Evolutionary conservation across 2,113 vertebrate genomes (phyloP).

Genomic region (Camelus bactrianus): DNA sequence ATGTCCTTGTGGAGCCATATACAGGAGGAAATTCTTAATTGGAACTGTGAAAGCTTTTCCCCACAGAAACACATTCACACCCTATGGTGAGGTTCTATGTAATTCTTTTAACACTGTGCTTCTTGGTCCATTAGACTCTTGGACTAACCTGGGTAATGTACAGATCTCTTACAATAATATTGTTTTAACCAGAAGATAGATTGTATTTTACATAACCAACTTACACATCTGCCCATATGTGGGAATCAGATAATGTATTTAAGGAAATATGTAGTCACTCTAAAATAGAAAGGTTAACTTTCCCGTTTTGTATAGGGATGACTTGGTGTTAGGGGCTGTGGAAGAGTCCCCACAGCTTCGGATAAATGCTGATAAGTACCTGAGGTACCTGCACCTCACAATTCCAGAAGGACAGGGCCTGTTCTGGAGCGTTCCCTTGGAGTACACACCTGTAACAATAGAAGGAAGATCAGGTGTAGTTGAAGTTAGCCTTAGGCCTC

Average conservation of each 20-base stretch:
- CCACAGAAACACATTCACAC: not conserved
- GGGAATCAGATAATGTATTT: not conserved
- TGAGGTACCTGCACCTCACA: not conserved
- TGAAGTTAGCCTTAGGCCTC: not conserved
- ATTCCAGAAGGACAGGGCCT: not conserved
- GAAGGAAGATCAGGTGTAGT: not conserved
- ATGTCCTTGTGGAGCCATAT: not conserved
- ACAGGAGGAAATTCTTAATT: not conserved
- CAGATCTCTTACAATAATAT: not conserved
- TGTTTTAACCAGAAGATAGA: conserved; percentile 31
- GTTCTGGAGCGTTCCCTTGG: not conserved
- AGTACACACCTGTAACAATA: not conserved
- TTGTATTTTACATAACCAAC: conserved; percentile 21
- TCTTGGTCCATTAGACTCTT: not conserved
- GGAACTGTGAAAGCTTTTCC: not conserved
- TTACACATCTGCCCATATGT: not conserved
- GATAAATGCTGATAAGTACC: not conserved
- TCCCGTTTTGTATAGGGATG: not conserved
- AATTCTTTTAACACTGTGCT: not conserved
- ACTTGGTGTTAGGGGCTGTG: not conserved
- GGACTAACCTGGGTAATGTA: not conserved
- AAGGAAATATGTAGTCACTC: not conserved
- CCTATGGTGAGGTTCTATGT: not conserved
- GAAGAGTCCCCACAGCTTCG: not conserved
- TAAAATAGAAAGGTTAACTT: conserved; percentile 3